These are phyloP conservation scores for Branchinecta sandiegonensis DNA, from an alignment of 2,888 invertebrate species.

Conservation along the genomic window DNA sequence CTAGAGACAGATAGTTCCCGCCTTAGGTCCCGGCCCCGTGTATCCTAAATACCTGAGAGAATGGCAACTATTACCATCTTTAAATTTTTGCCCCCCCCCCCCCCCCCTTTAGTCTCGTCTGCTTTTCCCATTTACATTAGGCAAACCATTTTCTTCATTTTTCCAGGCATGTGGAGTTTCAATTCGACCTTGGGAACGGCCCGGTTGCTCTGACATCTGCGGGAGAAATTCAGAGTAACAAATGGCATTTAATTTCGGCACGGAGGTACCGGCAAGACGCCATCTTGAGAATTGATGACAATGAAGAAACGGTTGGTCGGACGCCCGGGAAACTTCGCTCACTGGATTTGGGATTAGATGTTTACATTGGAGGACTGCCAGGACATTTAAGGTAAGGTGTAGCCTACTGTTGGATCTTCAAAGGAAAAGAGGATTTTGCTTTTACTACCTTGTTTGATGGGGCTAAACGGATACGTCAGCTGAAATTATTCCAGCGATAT, in stretches of 20 bases:
- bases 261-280: constrained; percentile 12
- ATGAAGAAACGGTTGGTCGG: neutral
- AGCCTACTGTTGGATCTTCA: no score
- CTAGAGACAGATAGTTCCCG: no score
- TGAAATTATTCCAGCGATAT: no score
- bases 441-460: no score
- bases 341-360: neutral
- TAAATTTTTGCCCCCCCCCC: no score
- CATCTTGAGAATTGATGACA: constrained; percentile 7
- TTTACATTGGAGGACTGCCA: constrained; percentile 11
- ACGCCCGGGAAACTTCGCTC: constrained; percentile 7
- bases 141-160: neutral
- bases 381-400: neutral
- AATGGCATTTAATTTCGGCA: constrained; percentile 2
- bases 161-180: constrained; percentile 9
- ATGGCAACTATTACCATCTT: no score
- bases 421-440: no score
- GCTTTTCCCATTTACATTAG: no score
- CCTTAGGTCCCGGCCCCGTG: no score
- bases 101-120: no score
- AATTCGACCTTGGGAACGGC: constrained; percentile 6
- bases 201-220: neutral
- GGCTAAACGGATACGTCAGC: no score
- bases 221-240: neutral
- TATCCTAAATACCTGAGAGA: no score